Evolutionary conservation across 2,113 vertebrate genomes (phyloP).

Genomic region (Typhlomys cinereus): DNA sequence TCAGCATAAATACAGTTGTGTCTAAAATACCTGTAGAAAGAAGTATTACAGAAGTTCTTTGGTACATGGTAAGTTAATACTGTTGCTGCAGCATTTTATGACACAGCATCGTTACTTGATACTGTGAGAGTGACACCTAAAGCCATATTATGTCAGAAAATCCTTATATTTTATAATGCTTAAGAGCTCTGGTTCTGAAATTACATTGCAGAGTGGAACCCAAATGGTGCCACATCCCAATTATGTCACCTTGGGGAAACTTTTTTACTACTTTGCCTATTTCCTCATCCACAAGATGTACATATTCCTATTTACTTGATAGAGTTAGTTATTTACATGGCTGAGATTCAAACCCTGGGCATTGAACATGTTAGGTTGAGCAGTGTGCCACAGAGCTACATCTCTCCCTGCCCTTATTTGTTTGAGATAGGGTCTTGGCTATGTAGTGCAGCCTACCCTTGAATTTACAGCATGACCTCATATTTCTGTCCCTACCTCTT

Average conservation of each 20-base stretch:
- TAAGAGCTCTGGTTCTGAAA: background rate
- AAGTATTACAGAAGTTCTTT: background rate
- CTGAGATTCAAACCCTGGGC: background rate
- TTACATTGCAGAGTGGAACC: background rate
- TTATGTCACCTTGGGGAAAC: background rate
- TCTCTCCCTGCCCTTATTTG: background rate
- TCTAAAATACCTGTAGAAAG: background rate
- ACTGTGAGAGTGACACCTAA: background rate
- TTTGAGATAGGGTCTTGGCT: background rate
- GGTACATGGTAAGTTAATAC: background rate
- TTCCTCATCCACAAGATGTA: background rate
- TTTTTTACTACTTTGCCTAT: background rate
- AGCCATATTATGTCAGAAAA: background rate
- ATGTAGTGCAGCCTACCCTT: background rate
- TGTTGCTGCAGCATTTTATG: background rate
- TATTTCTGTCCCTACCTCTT: background rate
- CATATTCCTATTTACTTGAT: background rate
- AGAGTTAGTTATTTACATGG: background rate
- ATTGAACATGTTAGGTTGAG: background rate
- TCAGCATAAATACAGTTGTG: background rate
- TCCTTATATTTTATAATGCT: background rate
- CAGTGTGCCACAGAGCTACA: background rate
- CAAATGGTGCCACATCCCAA: background rate
- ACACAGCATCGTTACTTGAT: background rate
- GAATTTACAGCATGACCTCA: background rate